Base-by-base conservation (phyloP, 2,797 vertebrate genomes). In the Babyrousa celebensis region DNA sequence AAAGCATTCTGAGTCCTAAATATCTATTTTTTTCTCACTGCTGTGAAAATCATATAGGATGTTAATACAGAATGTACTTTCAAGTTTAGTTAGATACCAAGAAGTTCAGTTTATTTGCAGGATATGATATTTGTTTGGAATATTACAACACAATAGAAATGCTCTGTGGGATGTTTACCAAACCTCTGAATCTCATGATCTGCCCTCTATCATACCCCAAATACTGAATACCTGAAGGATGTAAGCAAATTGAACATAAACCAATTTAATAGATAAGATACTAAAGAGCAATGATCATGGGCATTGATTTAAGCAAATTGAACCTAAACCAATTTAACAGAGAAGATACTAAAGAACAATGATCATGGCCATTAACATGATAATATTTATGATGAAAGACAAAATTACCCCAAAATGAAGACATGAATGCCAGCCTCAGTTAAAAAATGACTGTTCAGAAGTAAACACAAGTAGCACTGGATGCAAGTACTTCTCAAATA, bases 331-430 rank as follows among this genome's bases (percentile, higher is more conserved):
- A 89, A 10, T 56, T 65, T 85, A 62, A 77, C 0, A 72, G 16
- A 18, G 8, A 67, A 83, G 43, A 77, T 27, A 83, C 16, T 75
- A 6, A 54, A 52, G 54, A 65, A 75, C 48, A 80, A 36, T 14
- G 9, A 40, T 12, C 1, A 23, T 63, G 8, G 54, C 48, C 71
- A 32, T 62, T 82, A 88, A 60, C 15, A 93, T 27, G 29, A 74
- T 36, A 74, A 60, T 74, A 91, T 63, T 72, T 48, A 48, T 15
- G 63, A 32, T 54, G 43, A 85, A 65, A 90, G 72, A 96, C 72
- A 56, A 98, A 98, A 97, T 98, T 99, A 99, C 99, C 99, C 99
- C 85, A 99, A 98, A 98, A 99, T 96, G 98, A 99, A 98, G 98
- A 99, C 98, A 98, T 98, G 99, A 98, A 99, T 98, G 98, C 99